A percentile compares a stretch with the other conserved stretches of the same genome.
These are phyloP conservation scores for Tursiops truncatus DNA, from an alignment of 2,113 vertebrate genomes.

Conservation along the genomic window DNA sequence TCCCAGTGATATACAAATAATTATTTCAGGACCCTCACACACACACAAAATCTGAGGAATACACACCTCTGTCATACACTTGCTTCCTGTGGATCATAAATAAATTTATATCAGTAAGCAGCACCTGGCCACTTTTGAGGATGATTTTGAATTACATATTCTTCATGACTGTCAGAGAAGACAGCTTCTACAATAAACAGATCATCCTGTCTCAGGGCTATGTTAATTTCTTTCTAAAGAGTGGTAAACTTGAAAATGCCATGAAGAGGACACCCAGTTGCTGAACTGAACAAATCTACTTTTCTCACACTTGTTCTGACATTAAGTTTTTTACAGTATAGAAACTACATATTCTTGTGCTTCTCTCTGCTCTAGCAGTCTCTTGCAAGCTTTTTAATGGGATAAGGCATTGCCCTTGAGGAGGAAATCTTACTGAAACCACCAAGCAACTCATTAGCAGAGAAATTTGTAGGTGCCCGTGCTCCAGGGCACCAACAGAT, in stretches of 20 bases:
- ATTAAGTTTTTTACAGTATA: background rate
- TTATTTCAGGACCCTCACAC: background rate
- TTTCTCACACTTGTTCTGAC: background rate
- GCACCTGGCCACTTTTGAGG: background rate
- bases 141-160: background rate
- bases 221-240: background rate
- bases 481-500: conserved; percentile 40
- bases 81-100: background rate
- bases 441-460: conserved; percentile 23
- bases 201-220: background rate
- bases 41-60: background rate
- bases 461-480: conserved; percentile 15
- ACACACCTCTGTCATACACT: background rate
- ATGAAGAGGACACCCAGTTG: background rate
- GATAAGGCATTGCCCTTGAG: background rate
- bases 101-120: background rate
- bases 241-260: background rate
- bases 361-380: background rate
- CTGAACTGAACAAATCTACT: background rate
- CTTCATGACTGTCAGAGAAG: background rate
- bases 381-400: background rate
- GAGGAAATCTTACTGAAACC: background rate
- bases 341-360: background rate
- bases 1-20: background rate
- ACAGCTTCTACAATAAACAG: background rate